These are phyloP conservation scores for Villa cingulata DNA, from an alignment of 2,888 invertebrate species.

Conservation along the genomic window DNA sequence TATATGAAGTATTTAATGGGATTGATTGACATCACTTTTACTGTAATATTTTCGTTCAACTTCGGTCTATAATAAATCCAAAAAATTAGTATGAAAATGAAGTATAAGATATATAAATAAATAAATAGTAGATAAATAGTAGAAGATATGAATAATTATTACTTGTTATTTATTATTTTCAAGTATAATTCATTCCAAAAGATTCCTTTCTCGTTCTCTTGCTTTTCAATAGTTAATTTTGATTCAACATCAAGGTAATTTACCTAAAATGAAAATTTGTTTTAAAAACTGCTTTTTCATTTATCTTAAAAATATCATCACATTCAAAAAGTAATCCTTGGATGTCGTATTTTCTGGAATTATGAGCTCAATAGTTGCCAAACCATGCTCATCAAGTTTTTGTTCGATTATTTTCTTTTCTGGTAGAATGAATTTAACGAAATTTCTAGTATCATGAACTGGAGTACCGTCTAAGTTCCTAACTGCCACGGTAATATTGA, in stretches of 20 bases:
- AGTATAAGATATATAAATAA: too few species aligned
- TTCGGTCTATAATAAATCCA: slow-evolving; percentile 37
- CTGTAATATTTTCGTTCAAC: slow-evolving; percentile 55
- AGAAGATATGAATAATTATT: too few species aligned
- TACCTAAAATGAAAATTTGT: slow-evolving; percentile 38
- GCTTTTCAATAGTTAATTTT: slow-evolving; percentile 37
- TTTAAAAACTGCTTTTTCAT: too few species aligned
- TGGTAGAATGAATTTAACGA: slow-evolving; percentile 39
- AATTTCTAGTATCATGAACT: slow-evolving; percentile 43
- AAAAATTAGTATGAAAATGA: too few species aligned
- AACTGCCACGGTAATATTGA: slow-evolving; percentile 45
- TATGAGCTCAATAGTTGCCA: slow-evolving; percentile 47
- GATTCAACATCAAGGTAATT: slow-evolving; percentile 53
- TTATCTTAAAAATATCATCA: too few species aligned
- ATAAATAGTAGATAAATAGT: too few species aligned
- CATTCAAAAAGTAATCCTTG: too few species aligned
- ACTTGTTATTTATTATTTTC: too few species aligned
- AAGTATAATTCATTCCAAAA: slow-evolving; percentile 21
- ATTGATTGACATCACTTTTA: slow-evolving; percentile 60
- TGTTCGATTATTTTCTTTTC: slow-evolving; percentile 28
- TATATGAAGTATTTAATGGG: slow-evolving; percentile 63
- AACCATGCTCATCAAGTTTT: slow-evolving; percentile 47
- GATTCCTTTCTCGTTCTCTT: slow-evolving; percentile 37
- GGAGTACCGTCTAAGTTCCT: slow-evolving; percentile 56
- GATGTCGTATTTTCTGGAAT: slow-evolving; percentile 36